Evolutionary conservation across 2,113 vertebrate genomes (phyloP).

Genomic region (Galeopterus variegatus): DNA sequence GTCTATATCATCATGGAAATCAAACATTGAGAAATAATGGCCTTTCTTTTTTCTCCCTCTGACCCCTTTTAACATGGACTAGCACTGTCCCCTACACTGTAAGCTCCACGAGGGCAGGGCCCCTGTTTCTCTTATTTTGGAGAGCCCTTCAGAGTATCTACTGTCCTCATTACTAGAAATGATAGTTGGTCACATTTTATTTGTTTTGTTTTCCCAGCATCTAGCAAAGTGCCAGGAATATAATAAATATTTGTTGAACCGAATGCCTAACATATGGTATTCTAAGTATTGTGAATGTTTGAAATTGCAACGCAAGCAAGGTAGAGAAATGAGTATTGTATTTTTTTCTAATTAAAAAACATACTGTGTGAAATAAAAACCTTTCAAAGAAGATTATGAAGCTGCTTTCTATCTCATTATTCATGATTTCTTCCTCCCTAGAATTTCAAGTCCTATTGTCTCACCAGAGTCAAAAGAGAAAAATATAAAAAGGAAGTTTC

Average conservation of each 20-base stretch:
- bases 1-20: background rate
- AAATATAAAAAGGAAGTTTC: constrained; percentile 28
- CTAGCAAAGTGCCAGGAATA: background rate
- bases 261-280: background rate
- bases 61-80: background rate
- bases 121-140: background rate
- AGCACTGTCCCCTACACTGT: background rate
- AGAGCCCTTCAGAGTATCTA: background rate
- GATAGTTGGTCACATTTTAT: background rate
- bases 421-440: constrained; percentile 45
- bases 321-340: background rate
- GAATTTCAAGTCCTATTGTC: constrained; percentile 67
- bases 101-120: background rate
- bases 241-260: constrained; percentile 32
- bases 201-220: background rate
- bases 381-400: constrained; percentile 66
- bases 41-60: background rate
- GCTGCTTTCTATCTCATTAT: constrained; percentile 40
- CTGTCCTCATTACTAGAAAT: background rate
- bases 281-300: constrained; percentile 31
- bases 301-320: constrained; percentile 63
- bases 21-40: background rate
- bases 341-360: constrained; percentile 43
- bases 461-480: constrained; percentile 37
- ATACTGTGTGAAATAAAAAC: constrained; percentile 13